Base-by-base conservation (phyloP, 2,888 invertebrate species). In the Sarcophaga caerulescens region DNA sequence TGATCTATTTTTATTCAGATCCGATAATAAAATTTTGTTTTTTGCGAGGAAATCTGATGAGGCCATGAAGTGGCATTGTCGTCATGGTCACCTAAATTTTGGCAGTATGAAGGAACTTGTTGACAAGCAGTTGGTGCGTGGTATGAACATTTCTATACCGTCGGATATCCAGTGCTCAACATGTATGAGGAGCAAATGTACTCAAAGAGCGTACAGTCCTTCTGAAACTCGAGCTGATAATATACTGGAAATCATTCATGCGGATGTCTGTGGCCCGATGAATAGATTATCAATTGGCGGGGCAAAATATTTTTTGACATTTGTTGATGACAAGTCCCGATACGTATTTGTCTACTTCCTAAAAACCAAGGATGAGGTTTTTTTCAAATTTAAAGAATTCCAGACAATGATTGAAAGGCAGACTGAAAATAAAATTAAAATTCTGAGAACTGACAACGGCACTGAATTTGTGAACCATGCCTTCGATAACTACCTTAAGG, bases 401-500 rank as follows among this genome's bases (percentile, higher is more conserved):
- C n/a, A n/a, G n/a, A n/a, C n/a, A n/a, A n/a, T n/a, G n/a, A n/a
- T n/a, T n/a, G n/a, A n/a, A n/a, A n/a, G n/a, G n/a, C n/a, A n/a
- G n/a, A n/a, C n/a, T n/a, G n/a, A n/a, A n/a, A n/a, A n/a, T n/a
- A n/a, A n/a, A n/a, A n/a, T n/a, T n/a, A n/a, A n/a, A n/a, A n/a
- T n/a, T n/a, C n/a, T n/a, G n/a, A n/a, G n/a, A n/a, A n/a, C n/a
- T n/a, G n/a, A n/a, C 44, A 84, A 83, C 25, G 81, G 80, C 12
- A 62, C 62, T n/a, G 78, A 78, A 60, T 74, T 47, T 35, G 52
- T 81, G 1, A 81, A 68, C 52, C 62, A 35, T 10, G 68, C 57
- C 12, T 88, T 88, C 35, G 60, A 66, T 6, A 69, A 19, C 35
- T 87, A 79, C 63, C 62, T 87, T 14, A 23, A 69, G 2, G 73